Evolutionary conservation across 2,888 invertebrate species (phyloP).

Genomic region (Ommatoiulus sabulosus): DNA sequence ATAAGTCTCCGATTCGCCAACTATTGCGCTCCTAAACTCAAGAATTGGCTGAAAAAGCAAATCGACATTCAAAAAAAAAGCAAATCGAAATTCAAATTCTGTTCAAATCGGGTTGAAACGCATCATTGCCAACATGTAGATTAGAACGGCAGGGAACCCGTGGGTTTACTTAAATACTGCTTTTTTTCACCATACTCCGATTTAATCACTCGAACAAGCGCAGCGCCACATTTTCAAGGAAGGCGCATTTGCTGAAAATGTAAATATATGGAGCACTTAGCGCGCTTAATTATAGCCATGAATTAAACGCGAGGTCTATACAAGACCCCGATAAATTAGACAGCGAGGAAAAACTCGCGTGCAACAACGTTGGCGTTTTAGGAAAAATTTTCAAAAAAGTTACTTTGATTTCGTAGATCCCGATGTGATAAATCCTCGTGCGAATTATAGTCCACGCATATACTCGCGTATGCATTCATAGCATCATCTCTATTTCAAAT

Average conservation of each 20-base stretch:
- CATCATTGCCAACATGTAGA: neutral
- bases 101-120: neutral
- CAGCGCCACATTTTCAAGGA: constrained; percentile 26
- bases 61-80: neutral
- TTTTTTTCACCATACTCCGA: neutral
- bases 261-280: constrained; percentile 42
- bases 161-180: neutral
- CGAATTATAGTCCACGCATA: neutral
- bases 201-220: constrained; percentile 30
- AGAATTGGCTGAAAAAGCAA: no score
- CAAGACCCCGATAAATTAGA: constrained; percentile 17
- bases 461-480: neutral
- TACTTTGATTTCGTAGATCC: neutral
- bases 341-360: neutral
- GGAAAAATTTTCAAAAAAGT: neutral
- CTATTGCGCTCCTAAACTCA: neutral
- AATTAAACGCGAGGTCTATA: constrained; percentile 20
- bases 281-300: constrained; percentile 25
- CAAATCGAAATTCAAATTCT: neutral
- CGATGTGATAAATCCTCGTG: neutral
- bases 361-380: neutral
- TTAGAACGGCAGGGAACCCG: neutral
- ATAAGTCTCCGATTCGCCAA: neutral
- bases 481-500: neutral
- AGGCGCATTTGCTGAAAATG: constrained; percentile 32